These are phyloP conservation scores for Campylomormyrus tamandua DNA, from an alignment of 2,113 vertebrate genomes.

Conservation along the genomic window DNA sequence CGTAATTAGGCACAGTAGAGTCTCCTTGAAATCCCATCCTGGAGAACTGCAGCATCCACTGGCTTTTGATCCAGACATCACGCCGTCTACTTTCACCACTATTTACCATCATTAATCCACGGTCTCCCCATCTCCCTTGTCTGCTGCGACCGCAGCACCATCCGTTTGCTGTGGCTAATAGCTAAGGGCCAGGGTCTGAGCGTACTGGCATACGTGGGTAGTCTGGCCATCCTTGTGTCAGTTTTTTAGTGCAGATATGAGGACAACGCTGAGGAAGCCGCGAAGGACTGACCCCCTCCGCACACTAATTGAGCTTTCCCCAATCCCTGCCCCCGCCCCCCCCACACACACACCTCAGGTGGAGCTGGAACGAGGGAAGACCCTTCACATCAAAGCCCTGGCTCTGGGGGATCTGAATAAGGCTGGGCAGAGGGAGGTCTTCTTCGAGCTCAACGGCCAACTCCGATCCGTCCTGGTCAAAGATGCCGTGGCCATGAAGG, in stretches of 20 bases:
- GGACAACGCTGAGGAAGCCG: neutral
- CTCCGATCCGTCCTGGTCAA: slow-evolving; percentile 83
- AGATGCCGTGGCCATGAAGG: slow-evolving; percentile 86
- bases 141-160: neutral
- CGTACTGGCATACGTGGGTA: neutral
- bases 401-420: slow-evolving; percentile 83
- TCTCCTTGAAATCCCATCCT: neutral
- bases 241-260: neutral
- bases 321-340: neutral
- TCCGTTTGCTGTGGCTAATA: neutral
- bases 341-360: slow-evolving; percentile 56
- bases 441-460: slow-evolving; percentile 89
- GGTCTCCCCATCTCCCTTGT: neutral
- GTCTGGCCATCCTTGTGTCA: neutral
- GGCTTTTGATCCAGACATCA: neutral
- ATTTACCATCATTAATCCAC: neutral
- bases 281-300: neutral
- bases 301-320: neutral
- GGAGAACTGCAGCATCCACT: neutral
- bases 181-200: neutral
- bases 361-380: slow-evolving; percentile 86
- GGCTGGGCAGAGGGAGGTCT: slow-evolving; percentile 83
- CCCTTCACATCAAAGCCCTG: slow-evolving; percentile 83
- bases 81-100: neutral
- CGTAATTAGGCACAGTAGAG: neutral